Conservation (phyloP, 2,797 vertebrate genomes). For the Botia almorhae region DNA sequence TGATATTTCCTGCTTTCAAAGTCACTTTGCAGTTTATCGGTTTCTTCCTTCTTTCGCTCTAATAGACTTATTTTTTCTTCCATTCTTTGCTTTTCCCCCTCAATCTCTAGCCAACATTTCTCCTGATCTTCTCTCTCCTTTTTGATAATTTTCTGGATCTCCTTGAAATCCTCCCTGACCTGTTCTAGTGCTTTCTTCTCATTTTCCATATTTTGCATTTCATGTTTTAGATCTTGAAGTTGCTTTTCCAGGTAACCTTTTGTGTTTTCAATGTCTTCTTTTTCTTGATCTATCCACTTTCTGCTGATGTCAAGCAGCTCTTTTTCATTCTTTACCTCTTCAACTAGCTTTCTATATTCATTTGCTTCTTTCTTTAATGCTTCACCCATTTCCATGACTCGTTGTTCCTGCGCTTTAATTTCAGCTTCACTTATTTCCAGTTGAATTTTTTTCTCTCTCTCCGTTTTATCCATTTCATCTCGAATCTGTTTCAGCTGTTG, state of each 20-base stretch:
- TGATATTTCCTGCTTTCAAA: conserved; percentile 18
- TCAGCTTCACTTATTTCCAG: background rate
- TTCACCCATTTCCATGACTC: conserved; percentile 20
- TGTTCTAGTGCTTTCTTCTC: conserved; percentile 16
- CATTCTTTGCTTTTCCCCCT: conserved; percentile 8
- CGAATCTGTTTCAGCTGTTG: conserved; percentile 7
- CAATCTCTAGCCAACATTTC: conserved; percentile 2
- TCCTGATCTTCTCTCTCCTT: conserved; percentile 26
- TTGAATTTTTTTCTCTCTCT: background rate
- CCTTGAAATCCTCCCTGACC: background rate
- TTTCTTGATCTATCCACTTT: conserved; percentile 12
- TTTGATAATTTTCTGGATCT: conserved; percentile 11
- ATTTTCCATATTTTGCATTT: background rate
- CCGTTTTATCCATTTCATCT: background rate
- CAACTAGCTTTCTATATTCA: conserved; percentile 8
- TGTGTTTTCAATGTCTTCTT: background rate
- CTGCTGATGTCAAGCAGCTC: conserved; percentile 6
- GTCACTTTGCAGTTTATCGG: background rate
- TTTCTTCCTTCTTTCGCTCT: background rate
- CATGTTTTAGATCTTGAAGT: conserved; percentile 9
- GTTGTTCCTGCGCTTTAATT: conserved; percentile 13
- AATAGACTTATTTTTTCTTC: conserved; percentile 1
- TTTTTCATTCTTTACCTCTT: conserved; percentile 24
- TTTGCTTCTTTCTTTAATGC: background rate
- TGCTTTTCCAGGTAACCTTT: conserved; percentile 2